Base-by-base conservation (phyloP, 1,140 invertebrate species). In the Pseudomyrmex concolor region DNA sequence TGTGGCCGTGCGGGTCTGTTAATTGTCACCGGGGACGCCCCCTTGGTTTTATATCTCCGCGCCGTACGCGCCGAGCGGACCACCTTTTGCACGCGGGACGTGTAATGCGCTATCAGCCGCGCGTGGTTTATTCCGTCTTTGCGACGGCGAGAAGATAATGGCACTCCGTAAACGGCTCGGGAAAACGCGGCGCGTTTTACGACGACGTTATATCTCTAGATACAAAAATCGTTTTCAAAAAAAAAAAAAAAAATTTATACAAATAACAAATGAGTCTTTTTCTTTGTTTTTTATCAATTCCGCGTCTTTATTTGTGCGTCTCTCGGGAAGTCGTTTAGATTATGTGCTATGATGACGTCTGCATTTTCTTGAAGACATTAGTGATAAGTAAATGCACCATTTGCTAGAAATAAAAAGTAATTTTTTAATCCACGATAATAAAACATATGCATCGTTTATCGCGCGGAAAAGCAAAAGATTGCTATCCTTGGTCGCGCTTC, bases 11-110 rank as follows among this genome's bases (percentile, higher is more conserved):
- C 83, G 43, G 76, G 86, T 84, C 90, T 91, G 91, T 93, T 93
- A 93, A 93, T 93, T 93, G 92, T 93, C 92, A 91, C 89, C 85
- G 87, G 71, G 34, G 88, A 91, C 88, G 89, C 91, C 86, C 81
- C 84, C 89, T 86, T 82, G 67, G 63, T 76, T 89, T 90, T 87
- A 89, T 86, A 74, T 70, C 83, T 84, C 17, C 62, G 22, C 54
- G 45, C 43, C 22, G 54, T 48, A 64, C 63, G 34, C 25, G 55
- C 55, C 19, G 63, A 43, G 13, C 25, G 63, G 84, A 88, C 86
- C 81, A 90, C 86, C 88, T 91, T 90, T 91, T 91, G 87, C 88
- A 89, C 60, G 84, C 84, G 78, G 73, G 54, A 83, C 83, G 73
- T 84, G 68, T 85, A 90, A 86, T 71, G 81, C 84, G 67, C 77